These are phyloP conservation scores for Ammodytes dubius DNA, from an alignment of 2,113 vertebrate species.

Conservation along the genomic window DNA sequence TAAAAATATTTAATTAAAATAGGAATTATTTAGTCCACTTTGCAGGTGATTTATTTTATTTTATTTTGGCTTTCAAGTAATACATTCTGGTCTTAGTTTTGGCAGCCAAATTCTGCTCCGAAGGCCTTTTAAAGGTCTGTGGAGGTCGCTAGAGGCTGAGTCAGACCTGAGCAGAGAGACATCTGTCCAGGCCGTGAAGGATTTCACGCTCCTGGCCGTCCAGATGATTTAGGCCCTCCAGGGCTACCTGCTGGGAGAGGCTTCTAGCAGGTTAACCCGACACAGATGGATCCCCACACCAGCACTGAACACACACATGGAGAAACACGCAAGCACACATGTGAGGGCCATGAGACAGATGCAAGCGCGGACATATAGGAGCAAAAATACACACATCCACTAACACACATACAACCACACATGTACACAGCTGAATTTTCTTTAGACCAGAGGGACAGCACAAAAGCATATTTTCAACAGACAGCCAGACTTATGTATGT, in stretches of 20 bases:
- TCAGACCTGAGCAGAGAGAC: constrained; percentile 81
- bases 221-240: constrained; percentile 93
- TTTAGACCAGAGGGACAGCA: constrained; percentile 19
- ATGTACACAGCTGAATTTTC: background rate
- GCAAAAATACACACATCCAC: constrained; percentile 39
- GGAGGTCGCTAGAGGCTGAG: constrained; percentile 67
- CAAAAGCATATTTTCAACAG: constrained; percentile 59
- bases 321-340: constrained; percentile 33
- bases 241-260: constrained; percentile 91
- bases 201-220: constrained; percentile 95
- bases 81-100: constrained; percentile 72
- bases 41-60: background rate
- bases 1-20: no score
- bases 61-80: constrained; percentile 11
- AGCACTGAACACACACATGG: constrained; percentile 75
- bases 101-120: constrained; percentile 32
- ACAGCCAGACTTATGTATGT: constrained; percentile 65
- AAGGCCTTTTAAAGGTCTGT: constrained; percentile 68
- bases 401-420: constrained; percentile 24
- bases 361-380: constrained; percentile 51
- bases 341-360: constrained; percentile 62
- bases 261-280: constrained; percentile 87
- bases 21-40: background rate
- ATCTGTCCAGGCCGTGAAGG: constrained; percentile 88
- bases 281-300: constrained; percentile 84